Evolutionary conservation across 1,140 invertebrate species (phyloP).

Genomic region (Anastrepha ludens): DNA sequence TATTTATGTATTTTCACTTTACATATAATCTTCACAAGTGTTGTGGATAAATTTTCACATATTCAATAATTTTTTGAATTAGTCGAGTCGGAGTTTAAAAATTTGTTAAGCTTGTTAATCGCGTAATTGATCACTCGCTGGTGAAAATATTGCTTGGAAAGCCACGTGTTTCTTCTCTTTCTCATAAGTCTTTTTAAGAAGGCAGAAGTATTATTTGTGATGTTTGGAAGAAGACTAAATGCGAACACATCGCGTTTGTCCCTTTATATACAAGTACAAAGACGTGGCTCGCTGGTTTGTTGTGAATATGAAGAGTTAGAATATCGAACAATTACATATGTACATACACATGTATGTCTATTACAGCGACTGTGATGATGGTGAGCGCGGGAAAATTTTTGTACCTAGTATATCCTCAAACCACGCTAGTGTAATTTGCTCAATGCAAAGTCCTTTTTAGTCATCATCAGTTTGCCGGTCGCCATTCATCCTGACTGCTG

Average conservation of each 20-base stretch:
- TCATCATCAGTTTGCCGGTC: constrained; percentile 57
- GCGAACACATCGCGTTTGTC: neutral
- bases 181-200: neutral
- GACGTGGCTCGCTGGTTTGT: neutral
- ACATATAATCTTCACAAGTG: too few relatives aligned
- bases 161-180: neutral
- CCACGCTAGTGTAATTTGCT: neutral
- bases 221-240: neutral
- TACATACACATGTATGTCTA: neutral
- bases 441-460: constrained; percentile 33
- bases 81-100: too few relatives aligned
- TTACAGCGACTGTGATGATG: neutral
- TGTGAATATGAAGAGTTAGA: neutral
- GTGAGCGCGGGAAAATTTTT: constrained; percentile 49
- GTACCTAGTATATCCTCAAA: constrained; percentile 38
- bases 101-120: too few relatives aligned
- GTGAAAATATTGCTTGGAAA: neutral
- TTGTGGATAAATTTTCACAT: neutral
- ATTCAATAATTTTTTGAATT: neutral
- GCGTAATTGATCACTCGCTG: neutral
- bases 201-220: constrained; percentile 7
- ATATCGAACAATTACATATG: neutral
- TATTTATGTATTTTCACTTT: too few relatives aligned
- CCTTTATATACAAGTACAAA: neutral
- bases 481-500: constrained; percentile 58